These are phyloP conservation scores for Lochmaea capreae DNA, from an alignment of 2,888 invertebrate genomes.

Conservation along the genomic window DNA sequence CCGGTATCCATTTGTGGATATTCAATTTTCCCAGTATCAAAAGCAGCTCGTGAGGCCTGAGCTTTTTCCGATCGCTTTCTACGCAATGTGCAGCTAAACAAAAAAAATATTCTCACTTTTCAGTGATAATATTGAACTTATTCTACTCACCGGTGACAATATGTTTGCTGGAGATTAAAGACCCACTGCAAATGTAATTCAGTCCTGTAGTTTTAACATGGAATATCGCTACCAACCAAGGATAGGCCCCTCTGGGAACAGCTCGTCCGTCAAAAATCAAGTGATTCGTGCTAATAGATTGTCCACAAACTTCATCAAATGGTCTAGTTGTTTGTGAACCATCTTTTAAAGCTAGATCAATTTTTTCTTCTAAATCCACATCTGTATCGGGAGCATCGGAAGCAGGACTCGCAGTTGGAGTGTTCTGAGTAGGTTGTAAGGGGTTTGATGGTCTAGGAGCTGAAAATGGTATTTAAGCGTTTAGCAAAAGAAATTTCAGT, in stretches of 20 bases:
- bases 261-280: conserved; percentile 58
- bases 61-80: conserved; percentile 43
- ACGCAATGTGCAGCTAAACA: conserved; percentile 61
- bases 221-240: conserved; percentile 64
- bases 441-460: conserved; percentile 2
- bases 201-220: conserved; percentile 56
- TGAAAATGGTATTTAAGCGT: not conserved
- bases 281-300: conserved; percentile 55
- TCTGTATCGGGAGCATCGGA: not conserved
- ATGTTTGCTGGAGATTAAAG: conserved; percentile 59
- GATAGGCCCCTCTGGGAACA: conserved; percentile 59
- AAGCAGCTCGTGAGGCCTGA: conserved; percentile 52
- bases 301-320: conserved; percentile 55
- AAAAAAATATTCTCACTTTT: too few relatives aligned
- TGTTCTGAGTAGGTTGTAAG: not conserved
- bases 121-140: too few relatives aligned
- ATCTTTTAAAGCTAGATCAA: conserved; percentile 25
- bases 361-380: conserved; percentile 11
- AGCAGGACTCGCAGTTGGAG: not conserved
- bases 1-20: conserved; percentile 53
- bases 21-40: conserved; percentile 57
- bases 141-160: conserved; percentile 59
- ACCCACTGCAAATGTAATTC: conserved; percentile 62
- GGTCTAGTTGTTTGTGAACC: conserved; percentile 26
- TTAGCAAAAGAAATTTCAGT: too few relatives aligned